These are phyloP conservation scores for Drosophila navojoa DNA, from an alignment of 1,140 invertebrate genomes.

Conservation along the genomic window DNA sequence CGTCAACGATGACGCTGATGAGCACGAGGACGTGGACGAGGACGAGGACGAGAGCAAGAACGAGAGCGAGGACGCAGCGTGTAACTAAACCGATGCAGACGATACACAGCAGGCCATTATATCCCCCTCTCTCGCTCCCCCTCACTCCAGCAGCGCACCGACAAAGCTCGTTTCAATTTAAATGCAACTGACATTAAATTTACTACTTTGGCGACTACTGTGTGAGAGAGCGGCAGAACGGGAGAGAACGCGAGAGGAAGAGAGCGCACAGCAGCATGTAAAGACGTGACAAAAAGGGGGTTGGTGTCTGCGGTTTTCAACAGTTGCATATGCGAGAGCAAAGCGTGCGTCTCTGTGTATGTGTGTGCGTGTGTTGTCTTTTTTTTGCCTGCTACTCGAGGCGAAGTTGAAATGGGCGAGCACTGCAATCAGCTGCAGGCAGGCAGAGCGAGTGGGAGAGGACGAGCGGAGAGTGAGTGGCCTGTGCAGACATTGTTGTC, in stretches of 20 bases:
- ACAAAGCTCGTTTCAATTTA: conserved; percentile 73
- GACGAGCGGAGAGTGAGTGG: background rate
- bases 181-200: conserved; percentile 82
- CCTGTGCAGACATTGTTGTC: conserved; percentile 73
- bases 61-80: background rate
- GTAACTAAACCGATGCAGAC: conserved; percentile 5
- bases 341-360: background rate
- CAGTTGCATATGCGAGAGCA: conserved; percentile 12
- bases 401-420: conserved; percentile 28
- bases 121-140: background rate
- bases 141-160: background rate
- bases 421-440: conserved; percentile 17
- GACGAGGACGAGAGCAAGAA: background rate
- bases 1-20: conserved; percentile 22
- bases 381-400: conserved; percentile 18
- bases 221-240: conserved; percentile 15
- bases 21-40: conserved; percentile 20
- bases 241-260: conserved; percentile 2
- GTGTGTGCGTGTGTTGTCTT: conserved; percentile 13
- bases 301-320: conserved; percentile 30
- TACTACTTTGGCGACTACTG: conserved; percentile 76
- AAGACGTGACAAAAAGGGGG: conserved; percentile 5
- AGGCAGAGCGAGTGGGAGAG: background rate
- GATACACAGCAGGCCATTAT: background rate
- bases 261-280: background rate